These are phyloP conservation scores for Priocnemis perturbator DNA, from an alignment of 2,888 invertebrate genomes.

Conservation along the genomic window DNA sequence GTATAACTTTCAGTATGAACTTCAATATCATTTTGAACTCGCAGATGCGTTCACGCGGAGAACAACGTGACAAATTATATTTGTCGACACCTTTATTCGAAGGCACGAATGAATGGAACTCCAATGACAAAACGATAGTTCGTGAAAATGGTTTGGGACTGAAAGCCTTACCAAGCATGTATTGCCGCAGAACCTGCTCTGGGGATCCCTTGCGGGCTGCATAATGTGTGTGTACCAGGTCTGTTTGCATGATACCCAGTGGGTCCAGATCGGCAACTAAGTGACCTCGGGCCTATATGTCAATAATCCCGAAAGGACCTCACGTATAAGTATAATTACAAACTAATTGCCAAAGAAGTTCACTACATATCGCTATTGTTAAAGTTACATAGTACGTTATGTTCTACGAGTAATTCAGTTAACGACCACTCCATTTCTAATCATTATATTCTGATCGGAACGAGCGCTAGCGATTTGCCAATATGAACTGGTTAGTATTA, in stretches of 20 bases:
- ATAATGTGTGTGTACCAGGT: conserved; percentile 78
- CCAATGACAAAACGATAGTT: conserved; percentile 36
- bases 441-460: background rate
- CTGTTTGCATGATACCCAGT: conserved; percentile 89
- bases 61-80: too few relatives aligned
- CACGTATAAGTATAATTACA: conserved; percentile 46
- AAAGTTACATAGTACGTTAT: conserved; percentile 14
- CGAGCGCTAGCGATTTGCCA: background rate
- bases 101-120: conserved; percentile 31
- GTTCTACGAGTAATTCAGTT: too few relatives aligned
- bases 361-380: conserved; percentile 24
- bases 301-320: conserved; percentile 64
- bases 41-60: too few relatives aligned
- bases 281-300: conserved; percentile 91
- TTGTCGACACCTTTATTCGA: conserved; percentile 40
- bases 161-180: conserved; percentile 80
- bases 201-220: conserved; percentile 78
- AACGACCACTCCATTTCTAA: background rate
- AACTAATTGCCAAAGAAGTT: background rate
- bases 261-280: conserved; percentile 96
- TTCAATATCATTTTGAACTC: too few relatives aligned
- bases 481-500: too few relatives aligned
- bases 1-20: too few relatives aligned
- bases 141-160: conserved; percentile 50
- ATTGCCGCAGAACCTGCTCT: conserved; percentile 80